Conservation (phyloP, 2,113 vertebrate genomes). For the Proterorhinus semilunaris region DNA sequence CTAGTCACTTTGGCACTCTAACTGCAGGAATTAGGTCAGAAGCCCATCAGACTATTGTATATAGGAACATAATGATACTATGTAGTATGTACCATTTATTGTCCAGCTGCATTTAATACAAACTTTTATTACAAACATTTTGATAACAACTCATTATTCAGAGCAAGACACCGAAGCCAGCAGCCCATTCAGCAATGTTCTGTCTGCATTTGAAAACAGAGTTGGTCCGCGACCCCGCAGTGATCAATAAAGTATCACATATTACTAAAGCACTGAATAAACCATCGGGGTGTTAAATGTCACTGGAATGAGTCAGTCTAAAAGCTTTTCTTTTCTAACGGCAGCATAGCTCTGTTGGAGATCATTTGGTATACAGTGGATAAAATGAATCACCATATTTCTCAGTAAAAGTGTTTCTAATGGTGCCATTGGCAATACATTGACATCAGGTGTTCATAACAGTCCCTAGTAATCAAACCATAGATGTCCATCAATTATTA, state of each 20-base stretch:
- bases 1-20: constrained; percentile 26
- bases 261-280: constrained; percentile 48
- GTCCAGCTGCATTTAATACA: background rate
- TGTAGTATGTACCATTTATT: background rate
- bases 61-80: constrained; percentile 4
- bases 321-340: constrained; percentile 37
- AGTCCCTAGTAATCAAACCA: too few relatives aligned
- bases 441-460: too few relatives aligned
- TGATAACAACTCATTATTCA: constrained; percentile 5
- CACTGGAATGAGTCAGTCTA: constrained; percentile 37
- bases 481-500: too few relatives aligned
- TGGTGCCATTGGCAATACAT: too few relatives aligned
- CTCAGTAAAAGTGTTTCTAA: too few relatives aligned
- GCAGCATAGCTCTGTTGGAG: constrained; percentile 6
- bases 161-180: constrained; percentile 29
- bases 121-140: constrained; percentile 18
- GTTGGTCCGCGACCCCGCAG: constrained; percentile 32
- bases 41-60: constrained; percentile 30
- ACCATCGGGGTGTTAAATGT: constrained; percentile 44
- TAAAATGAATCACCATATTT: too few relatives aligned
- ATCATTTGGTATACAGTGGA: background rate
- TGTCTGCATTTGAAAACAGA: constrained; percentile 41
- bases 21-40: constrained; percentile 43
- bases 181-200: constrained; percentile 45
- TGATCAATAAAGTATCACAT: constrained; percentile 58